Conservation (phyloP, 1,140 invertebrate species). For the Panonychus citri region DNA sequence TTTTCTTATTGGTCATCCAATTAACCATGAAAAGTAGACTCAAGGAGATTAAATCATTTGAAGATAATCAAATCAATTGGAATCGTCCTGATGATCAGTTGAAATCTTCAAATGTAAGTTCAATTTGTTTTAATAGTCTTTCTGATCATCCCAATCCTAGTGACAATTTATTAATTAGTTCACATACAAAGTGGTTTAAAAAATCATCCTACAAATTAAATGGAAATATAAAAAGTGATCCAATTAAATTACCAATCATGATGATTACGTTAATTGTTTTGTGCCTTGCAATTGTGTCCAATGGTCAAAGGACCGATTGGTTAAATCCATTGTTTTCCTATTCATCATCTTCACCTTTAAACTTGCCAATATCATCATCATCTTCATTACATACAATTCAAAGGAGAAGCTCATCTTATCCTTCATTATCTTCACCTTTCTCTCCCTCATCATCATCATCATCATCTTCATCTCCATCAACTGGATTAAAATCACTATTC, state of each 20-base stretch:
- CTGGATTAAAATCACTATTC: not conserved
- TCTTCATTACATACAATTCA: not conserved
- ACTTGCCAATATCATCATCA: not conserved
- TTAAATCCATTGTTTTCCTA: not conserved
- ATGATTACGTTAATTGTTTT: not conserved
- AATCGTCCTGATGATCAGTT: not conserved
- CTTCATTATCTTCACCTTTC: not conserved
- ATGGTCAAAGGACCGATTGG: not conserved
- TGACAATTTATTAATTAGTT: too few relatives aligned
- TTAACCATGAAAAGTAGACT: not conserved
- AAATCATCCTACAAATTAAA: too few relatives aligned
- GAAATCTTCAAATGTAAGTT: not conserved
- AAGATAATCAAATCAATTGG: not conserved
- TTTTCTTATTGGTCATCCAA: not conserved
- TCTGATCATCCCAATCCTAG: too few relatives aligned
- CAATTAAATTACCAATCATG: too few relatives aligned
- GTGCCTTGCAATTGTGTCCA: not conserved
- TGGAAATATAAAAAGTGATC: too few relatives aligned
- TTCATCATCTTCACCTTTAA: not conserved
- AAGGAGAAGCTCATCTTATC: not conserved
- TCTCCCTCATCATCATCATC: not conserved
- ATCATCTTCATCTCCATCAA: not conserved
- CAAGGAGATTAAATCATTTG: not conserved
- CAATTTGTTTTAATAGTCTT: not conserved
- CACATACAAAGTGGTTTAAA: too few relatives aligned